These are phyloP conservation scores for Leuciscus waleckii DNA, from an alignment of 2,797 vertebrate species.

Conservation along the genomic window DNA sequence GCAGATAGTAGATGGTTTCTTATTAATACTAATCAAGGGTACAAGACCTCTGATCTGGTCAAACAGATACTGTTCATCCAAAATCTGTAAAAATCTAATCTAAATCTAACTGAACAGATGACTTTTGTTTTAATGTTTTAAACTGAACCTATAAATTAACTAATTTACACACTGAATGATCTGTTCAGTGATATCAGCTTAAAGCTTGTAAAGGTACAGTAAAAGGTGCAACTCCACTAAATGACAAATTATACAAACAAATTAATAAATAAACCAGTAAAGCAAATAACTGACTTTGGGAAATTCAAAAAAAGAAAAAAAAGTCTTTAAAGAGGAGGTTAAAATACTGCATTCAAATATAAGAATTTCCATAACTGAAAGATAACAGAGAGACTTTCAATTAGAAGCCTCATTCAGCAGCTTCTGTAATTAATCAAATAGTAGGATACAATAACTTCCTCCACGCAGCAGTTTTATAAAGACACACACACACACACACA, in stretches of 20 bases:
- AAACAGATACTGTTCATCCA: neutral
- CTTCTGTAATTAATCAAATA: slow-evolving; percentile 21
- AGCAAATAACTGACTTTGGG: neutral
- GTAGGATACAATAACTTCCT: neutral
- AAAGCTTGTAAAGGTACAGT: neutral
- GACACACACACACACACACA: neutral
- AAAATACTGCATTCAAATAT: neutral
- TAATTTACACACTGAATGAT: neutral
- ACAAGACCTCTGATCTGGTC: neutral
- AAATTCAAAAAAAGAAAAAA: neutral
- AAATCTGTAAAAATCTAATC: neutral
- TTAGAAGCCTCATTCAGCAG: neutral
- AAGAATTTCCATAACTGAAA: neutral
- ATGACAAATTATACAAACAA: neutral
- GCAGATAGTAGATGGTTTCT: neutral
- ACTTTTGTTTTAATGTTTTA: neutral
- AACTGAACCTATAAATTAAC: neutral
- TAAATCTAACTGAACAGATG: neutral
- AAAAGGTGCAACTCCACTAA: neutral
- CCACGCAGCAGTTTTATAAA: neutral
- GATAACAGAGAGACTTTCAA: neutral
- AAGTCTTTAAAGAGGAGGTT: neutral
- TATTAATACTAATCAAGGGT: neutral
- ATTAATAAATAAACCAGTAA: neutral
- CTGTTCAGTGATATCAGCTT: neutral